A percentile compares a stretch with the other conserved stretches of the same genome.
These are phyloP conservation scores for Biston stratarius DNA, from an alignment of 2,888 invertebrate species.

Conservation along the genomic window DNA sequence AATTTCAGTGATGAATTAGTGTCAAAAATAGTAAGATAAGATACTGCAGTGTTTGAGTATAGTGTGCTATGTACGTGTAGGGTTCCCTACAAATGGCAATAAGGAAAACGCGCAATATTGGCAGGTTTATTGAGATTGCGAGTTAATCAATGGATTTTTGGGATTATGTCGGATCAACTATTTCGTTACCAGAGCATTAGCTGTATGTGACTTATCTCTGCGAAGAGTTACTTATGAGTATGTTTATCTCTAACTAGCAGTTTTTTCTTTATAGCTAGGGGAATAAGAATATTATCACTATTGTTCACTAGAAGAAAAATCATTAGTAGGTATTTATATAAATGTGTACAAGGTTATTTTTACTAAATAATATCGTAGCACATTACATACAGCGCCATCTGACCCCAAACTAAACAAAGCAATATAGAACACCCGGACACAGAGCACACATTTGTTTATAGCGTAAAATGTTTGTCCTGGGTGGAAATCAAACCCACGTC, in stretches of 20 bases:
- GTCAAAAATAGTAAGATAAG: constrained; percentile 3
- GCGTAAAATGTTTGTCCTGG: too few species aligned
- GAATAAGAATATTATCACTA: too few species aligned
- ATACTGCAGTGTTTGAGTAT: constrained; percentile 5
- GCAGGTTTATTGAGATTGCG: constrained; percentile 45
- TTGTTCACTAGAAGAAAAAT: too few species aligned
- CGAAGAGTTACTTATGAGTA: background rate
- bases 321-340: too few species aligned
- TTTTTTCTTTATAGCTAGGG: too few species aligned
- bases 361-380: too few species aligned
- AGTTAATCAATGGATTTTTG: constrained; percentile 45
- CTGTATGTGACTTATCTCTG: background rate
- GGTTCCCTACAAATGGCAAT: constrained; percentile 47
- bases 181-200: constrained; percentile 14
- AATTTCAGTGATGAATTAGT: background rate
- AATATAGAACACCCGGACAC: too few species aligned
- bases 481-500: too few species aligned
- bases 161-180: constrained; percentile 33
- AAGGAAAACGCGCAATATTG: constrained; percentile 48
- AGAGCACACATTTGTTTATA: too few species aligned
- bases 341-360: too few species aligned
- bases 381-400: too few species aligned
- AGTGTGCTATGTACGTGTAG: constrained; percentile 35
- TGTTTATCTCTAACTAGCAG: background rate
- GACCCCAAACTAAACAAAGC: too few species aligned